These are phyloP conservation scores for Buathra laborator DNA, from an alignment of 2,888 invertebrate species.

Conservation along the genomic window DNA sequence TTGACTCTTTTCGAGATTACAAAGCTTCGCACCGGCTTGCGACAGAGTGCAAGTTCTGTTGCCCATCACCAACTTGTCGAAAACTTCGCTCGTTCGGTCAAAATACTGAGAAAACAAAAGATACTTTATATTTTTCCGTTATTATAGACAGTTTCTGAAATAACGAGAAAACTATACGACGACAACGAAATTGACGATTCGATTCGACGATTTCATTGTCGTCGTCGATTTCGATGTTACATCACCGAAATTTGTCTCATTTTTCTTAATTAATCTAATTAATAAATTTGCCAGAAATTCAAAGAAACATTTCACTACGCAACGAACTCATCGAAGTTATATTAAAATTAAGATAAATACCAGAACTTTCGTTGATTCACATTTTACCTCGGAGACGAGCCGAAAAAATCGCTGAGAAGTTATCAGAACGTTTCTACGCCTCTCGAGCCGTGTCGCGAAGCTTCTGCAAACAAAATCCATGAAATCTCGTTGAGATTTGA, in stretches of 20 bases:
- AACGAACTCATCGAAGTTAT: too few relatives aligned
- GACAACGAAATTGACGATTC: too few relatives aligned
- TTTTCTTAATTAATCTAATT: too few relatives aligned
- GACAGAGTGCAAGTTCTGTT: slow-evolving; percentile 87
- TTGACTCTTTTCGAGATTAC: slow-evolving; percentile 88
- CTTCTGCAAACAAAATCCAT: slow-evolving; percentile 94
- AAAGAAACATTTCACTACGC: not conserved
- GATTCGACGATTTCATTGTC: too few relatives aligned
- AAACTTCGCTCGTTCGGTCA: slow-evolving; percentile 89
- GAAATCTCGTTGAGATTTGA: slow-evolving; percentile 91
- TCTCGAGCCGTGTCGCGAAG: slow-evolving; percentile 91
- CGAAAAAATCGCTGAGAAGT: slow-evolving; percentile 92
- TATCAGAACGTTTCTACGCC: slow-evolving; percentile 90
- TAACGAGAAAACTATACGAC: too few relatives aligned
- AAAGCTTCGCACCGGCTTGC: slow-evolving; percentile 87
- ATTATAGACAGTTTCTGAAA: not conserved
- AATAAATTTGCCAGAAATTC: too few relatives aligned
- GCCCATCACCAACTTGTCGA: slow-evolving; percentile 89
- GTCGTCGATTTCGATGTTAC: too few relatives aligned
- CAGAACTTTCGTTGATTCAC: not conserved
- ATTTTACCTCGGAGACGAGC: slow-evolving; percentile 89
- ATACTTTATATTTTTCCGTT: not conserved
- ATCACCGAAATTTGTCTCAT: too few relatives aligned
- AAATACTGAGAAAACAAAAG: slow-evolving; percentile 86
- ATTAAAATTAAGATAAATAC: not conserved